These are phyloP conservation scores for Nomada fabriciana DNA, from an alignment of 2,888 invertebrate genomes.

Conservation along the genomic window DNA sequence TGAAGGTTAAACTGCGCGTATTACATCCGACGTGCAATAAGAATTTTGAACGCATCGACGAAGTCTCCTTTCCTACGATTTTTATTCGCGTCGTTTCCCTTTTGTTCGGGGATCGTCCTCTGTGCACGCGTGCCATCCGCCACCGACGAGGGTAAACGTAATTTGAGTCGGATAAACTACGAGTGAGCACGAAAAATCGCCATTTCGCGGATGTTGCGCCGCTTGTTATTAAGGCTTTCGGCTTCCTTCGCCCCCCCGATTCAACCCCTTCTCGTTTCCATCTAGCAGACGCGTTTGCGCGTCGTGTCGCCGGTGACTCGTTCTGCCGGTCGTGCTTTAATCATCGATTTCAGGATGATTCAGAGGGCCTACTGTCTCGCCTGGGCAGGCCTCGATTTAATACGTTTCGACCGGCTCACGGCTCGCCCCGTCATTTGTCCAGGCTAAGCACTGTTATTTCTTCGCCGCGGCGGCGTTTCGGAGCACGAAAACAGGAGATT, in stretches of 20 bases:
- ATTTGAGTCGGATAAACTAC: constrained; percentile 77
- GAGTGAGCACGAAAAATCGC: constrained; percentile 78
- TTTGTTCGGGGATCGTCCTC: constrained; percentile 28
- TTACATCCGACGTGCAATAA: background rate
- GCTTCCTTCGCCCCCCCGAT: constrained; percentile 36
- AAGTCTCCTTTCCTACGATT: constrained; percentile 27
- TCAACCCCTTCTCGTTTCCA: constrained; percentile 20
- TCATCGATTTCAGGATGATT: constrained; percentile 69
- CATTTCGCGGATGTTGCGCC: constrained; percentile 75
- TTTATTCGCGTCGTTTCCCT: constrained; percentile 33
- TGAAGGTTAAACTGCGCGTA: background rate
- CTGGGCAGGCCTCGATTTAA: constrained; percentile 45
- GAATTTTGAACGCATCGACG: background rate
- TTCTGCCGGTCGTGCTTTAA: constrained; percentile 46
- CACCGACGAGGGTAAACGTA: constrained; percentile 71
- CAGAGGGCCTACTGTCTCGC: constrained; percentile 56
- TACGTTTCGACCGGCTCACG: constrained; percentile 44
- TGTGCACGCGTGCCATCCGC: constrained; percentile 40
- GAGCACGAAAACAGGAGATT: background rate
- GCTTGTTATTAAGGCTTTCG: constrained; percentile 72
- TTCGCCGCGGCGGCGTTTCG: constrained; percentile 13
- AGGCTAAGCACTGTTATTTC: constrained; percentile 27
- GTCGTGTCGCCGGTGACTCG: constrained; percentile 40
- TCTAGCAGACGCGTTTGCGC: constrained; percentile 31
- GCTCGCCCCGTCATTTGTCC: constrained; percentile 35